Base-by-base conservation (phyloP, 2,888 invertebrate genomes). In the Aspidiotus rigidus region DNA sequence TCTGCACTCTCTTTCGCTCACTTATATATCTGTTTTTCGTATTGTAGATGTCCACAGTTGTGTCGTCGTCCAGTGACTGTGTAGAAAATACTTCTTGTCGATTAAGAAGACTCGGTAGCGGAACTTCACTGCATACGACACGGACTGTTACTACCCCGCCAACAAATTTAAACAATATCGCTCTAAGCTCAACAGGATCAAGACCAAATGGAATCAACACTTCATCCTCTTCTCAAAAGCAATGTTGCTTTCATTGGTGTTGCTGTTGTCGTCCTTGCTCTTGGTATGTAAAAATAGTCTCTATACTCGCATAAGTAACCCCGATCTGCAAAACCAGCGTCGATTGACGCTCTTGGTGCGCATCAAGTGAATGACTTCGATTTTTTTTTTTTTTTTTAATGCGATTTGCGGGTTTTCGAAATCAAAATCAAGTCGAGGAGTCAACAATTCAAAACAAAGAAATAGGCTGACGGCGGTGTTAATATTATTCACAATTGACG, bases 231-330 rank as follows among this genome's bases (percentile, higher is more conserved):
- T 60, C 71, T 70, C 72, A 72, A 70, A 78, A 78, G 73, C 77
- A 78, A 41, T 80, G 80, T 74, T 80, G 80, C 74, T 80, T 80
- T 74, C 78, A 79, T 73, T 80, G 80, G 73, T 80, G 80, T 79
- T 81, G 80, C 75, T 80, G 81, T 74, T 80, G 80, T 75, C 80
- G 80, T 74, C 78, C 79, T 74, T 81, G 80, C 75, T 79, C 80
- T 71, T 80, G 80, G 80, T 80, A 74, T 77, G 77, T 76, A 40
- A 62, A 62, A 49, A 62, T 10, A 28, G 28, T 28, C 28, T 28
- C 28, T 28, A 28, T 28, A 28, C 28, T 28, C 28, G 28, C 28
- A 28, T 28, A 28, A 28, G 28, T 28, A 28, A 28, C 28, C 28
- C 28, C 28, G 28, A 28, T 28, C 28, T 28, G 28, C 28, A 28